Evolutionary conservation across 2,797 vertebrate species (phyloP), one percentile per base, ranked within the genome.

Genomic region (Rhinatrema bivittatum): DNA sequence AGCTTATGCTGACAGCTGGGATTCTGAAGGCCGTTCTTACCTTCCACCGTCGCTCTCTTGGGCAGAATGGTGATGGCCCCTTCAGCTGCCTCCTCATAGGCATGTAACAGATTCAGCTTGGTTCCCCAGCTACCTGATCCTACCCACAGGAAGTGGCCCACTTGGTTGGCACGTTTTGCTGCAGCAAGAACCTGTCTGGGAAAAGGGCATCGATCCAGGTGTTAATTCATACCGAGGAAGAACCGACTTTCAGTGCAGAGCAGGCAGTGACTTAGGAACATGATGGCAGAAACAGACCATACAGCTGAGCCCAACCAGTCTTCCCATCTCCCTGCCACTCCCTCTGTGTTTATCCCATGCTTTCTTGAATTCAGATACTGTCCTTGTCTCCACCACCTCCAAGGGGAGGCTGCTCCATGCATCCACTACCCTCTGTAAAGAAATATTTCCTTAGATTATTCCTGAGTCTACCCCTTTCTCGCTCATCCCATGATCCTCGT

Each of bases 61-160:
- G 92, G 93, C 66, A 94, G 76, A 47, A 97, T 92, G 35, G 93
- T 97, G 68, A 96, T 83, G 29, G 92, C 91, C 34, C 91, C 93
- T 58, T 91, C 89, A 0, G 93, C 91, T 3, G 89, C 86, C 1
- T 94, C 93, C 63, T 93, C 91, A 3, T 94, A 82, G 53, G 90
- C 87, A 44, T 88, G 70, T 32, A 94, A 63, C 0, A 90, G 87
- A 53, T 81, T 84, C 46, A 85, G 62, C 73, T 97, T 96, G 69
- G 91, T 83, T 39, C 93, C 93, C 93, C 93, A 97, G 25, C 87
- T 96, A 82, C 97, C 93, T 3, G 93, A 97, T 58, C 91, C 93
- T 53, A 97, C 90, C 93, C 93, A 97, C 1, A 94, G 80, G 73
- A 97, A 97, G 63, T 96, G 91, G 2, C 91, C 93, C 24, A 90